A percentile compares a stretch with the other conserved stretches of the same genome.
phyloP scores from a whole-genome alignment of 1,140 invertebrate genomes.

The Maconellicoccus hirsutus region DNA sequence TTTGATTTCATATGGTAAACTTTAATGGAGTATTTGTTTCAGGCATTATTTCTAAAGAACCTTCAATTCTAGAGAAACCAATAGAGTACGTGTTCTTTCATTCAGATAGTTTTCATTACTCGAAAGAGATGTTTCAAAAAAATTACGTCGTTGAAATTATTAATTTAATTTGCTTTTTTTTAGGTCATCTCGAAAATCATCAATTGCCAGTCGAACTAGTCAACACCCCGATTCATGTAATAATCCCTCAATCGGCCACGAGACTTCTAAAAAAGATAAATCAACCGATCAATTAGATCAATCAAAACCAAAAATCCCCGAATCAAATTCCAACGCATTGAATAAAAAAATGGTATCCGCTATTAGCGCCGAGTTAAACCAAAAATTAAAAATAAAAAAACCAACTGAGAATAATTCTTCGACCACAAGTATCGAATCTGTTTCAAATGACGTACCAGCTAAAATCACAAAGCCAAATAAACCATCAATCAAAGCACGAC shows the following conservation, averaged over 20 bases:
- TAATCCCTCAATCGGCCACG: neutral
- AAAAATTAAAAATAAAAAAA: neutral
- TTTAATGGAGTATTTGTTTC: no score
- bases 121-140: no score
- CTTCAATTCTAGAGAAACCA: no score
- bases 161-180: neutral
- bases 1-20: no score
- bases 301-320: neutral
- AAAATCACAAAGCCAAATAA: neutral
- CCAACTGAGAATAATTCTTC: neutral
- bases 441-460: neutral
- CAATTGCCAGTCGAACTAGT: neutral
- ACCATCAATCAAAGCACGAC: neutral
- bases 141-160: no score
- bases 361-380: neutral
- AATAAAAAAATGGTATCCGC: neutral
- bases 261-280: neutral
- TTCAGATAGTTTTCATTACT: no score
- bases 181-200: neutral
- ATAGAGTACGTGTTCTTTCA: no score
- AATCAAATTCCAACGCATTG: neutral
- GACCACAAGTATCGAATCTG: neutral
- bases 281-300: neutral
- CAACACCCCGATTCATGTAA: neutral
- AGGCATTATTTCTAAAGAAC: no score